Evolutionary conservation across 2,113 vertebrate genomes (phyloP).

Genomic region (Forbesichthys agassizii): DNA sequence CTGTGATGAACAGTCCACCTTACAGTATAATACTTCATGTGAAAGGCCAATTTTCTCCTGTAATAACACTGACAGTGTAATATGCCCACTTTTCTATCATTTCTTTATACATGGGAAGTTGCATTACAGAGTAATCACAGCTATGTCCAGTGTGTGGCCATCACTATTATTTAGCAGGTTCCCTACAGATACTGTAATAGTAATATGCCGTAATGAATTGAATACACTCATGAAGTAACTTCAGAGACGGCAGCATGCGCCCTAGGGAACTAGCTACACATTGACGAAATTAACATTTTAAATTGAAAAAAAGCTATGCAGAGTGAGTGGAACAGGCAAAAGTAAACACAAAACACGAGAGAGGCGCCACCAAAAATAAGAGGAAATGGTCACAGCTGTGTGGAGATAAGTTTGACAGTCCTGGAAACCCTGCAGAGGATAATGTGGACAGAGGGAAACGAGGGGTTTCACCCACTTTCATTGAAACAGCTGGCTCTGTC

Average conservation of each 20-base stretch:
- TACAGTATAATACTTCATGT: conserved; percentile 7
- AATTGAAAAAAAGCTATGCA: not conserved
- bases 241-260: conserved; percentile 11
- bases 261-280: conserved; percentile 32
- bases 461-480: conserved; percentile 45
- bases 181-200: no score
- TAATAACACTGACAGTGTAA: conserved; percentile 5
- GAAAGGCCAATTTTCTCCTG: conserved; percentile 7
- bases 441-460: conserved; percentile 55
- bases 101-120: not conserved
- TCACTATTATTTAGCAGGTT: no score
- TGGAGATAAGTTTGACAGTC: conserved; percentile 51
- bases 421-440: conserved; percentile 53
- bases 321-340: not conserved
- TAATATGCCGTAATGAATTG: conserved; percentile 8
- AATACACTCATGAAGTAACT: conserved; percentile 13
- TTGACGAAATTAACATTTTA: not conserved
- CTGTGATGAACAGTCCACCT: conserved; percentile 6
- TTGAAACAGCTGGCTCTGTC: conserved; percentile 51
- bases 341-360: conserved; percentile 51
- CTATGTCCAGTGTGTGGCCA: not conserved
- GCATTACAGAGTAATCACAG: not conserved
- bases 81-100: not conserved
- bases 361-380: conserved; percentile 44
- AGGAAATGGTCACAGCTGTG: conserved; percentile 73